Conservation (phyloP, 1,140 invertebrate genomes). For the Leptonema lineaticorne region DNA sequence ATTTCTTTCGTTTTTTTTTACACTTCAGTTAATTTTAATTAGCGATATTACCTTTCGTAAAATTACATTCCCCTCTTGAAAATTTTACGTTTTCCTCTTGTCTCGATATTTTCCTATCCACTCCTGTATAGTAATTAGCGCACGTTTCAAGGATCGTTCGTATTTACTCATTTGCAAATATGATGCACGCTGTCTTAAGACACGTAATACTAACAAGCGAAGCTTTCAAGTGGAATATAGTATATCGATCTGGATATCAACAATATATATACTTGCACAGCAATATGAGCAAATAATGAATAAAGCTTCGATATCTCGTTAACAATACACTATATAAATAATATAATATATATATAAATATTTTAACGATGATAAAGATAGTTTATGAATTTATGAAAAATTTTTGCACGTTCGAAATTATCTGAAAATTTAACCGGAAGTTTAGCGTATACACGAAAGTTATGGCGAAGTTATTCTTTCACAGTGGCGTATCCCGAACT, state of each 20-base stretch:
- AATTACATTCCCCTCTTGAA: too few species aligned
- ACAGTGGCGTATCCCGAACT: constrained; percentile 3
- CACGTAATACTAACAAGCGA: background rate
- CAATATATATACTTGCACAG: background rate
- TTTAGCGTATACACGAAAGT: constrained; percentile 24
- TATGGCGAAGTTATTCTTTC: constrained; percentile 16
- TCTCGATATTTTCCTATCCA: too few species aligned
- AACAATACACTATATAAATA: background rate
- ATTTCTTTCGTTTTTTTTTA: too few species aligned
- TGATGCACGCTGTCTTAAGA: background rate
- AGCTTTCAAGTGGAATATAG: background rate
- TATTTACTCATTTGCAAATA: constrained; percentile 18
- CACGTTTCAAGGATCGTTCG: background rate
- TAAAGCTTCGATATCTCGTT: too few species aligned
- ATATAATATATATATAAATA: too few species aligned
- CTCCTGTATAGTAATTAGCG: constrained; percentile 12
- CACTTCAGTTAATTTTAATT: too few species aligned
- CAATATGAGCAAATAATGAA: too few species aligned
- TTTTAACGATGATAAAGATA: too few species aligned
- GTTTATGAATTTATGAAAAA: too few species aligned
- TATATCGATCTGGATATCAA: background rate
- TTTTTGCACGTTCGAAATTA: constrained; percentile 1
- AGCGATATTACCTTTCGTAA: too few species aligned
- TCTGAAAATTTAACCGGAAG: constrained; percentile 22
- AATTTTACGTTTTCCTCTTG: too few species aligned